Conservation (phyloP, 2,797 vertebrate genomes). For the Typhlichthys subterraneus region DNA sequence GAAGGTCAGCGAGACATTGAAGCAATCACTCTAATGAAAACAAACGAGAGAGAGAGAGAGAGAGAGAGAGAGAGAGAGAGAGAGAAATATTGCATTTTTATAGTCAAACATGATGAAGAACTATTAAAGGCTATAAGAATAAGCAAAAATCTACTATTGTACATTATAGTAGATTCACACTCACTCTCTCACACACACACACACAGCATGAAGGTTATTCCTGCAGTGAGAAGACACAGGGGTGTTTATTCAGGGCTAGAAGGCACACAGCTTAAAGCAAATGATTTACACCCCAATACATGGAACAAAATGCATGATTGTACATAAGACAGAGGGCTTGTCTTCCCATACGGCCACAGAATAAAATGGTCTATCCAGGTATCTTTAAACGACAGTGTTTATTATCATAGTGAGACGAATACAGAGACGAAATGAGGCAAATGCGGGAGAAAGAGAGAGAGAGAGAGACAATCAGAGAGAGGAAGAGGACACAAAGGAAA, state of each 20-base stretch:
- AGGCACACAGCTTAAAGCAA: slow-evolving; percentile 66
- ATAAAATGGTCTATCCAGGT: too few relatives aligned
- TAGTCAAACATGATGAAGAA: slow-evolving; percentile 67
- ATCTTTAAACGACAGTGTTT: slow-evolving; percentile 8
- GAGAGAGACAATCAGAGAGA: not conserved
- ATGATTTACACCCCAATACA: slow-evolving; percentile 75
- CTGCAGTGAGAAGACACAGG: slow-evolving; percentile 63
- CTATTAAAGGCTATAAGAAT: slow-evolving; percentile 45
- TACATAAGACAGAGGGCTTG: too few relatives aligned
- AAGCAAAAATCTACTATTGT: slow-evolving; percentile 39
- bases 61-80: slow-evolving; percentile 33
- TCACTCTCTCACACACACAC: slow-evolving; percentile 40
- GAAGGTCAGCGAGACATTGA: slow-evolving; percentile 81
- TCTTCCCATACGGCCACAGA: too few relatives aligned
- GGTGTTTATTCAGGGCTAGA: slow-evolving; percentile 75
- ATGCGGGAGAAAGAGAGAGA: not conserved
- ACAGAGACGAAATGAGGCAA: slow-evolving; percentile 20
- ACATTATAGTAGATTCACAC: too few relatives aligned
- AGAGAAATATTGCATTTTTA: slow-evolving; percentile 44
- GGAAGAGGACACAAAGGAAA: not conserved
- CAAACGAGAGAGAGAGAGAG: slow-evolving; percentile 75
- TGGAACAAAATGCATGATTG: slow-evolving; percentile 50
- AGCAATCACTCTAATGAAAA: slow-evolving; percentile 85
- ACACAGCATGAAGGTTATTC: slow-evolving; percentile 71
- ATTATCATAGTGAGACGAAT: slow-evolving; percentile 34